Base-by-base conservation (phyloP, 2,113 vertebrate genomes). In the Acinonyx jubatus region DNA sequence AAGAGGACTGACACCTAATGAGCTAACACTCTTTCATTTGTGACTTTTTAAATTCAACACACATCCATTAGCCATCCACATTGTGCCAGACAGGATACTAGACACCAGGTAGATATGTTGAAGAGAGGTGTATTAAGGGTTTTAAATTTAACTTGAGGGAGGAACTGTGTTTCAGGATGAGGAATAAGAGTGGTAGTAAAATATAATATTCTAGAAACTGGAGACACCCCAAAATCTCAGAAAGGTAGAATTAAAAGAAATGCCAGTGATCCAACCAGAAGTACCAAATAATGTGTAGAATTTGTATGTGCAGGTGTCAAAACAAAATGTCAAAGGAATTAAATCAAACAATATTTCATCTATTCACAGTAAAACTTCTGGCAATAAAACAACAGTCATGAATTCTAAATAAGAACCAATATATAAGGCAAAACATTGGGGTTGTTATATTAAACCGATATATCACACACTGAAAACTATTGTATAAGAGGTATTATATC, bases 391-490 rank as follows among this genome's bases (percentile, higher is more conserved):
- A 82, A 41, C 3, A 63, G 29, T 38, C 31, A 71, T 21, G 31
- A 93, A 95, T 95, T 96, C 21, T 94, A 80, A 96, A 69, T 90
- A 71, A 85, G 31, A 94, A 48, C 3, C 6, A 74, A 55, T 29
- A 48, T 0, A 38, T 55, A 86, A 91, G 50, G 31, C 11, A 90
- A 87, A 85, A 38, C 12, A 38, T 25, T 63, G 9, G 15, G 2
- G 4, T 15, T 91, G 10, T 3, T 91, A n/a, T 29, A 82, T 50
- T 78, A 89, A 80, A 79, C 55, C 11, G 8, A 55, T 63, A 50
- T 2, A 50, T 0, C 50, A 65, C 68, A 1, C 23, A n/a, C 11
- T 87, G 48, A 93, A 78, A 95, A 45, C 2, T 83, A 48, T n/a
- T 92, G 21, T 73, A 50, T 65, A 86, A 89, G 21, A 50, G 10